Evolutionary conservation across 1,140 invertebrate species (phyloP).

Genomic region (Cecropterus lyciades): DNA sequence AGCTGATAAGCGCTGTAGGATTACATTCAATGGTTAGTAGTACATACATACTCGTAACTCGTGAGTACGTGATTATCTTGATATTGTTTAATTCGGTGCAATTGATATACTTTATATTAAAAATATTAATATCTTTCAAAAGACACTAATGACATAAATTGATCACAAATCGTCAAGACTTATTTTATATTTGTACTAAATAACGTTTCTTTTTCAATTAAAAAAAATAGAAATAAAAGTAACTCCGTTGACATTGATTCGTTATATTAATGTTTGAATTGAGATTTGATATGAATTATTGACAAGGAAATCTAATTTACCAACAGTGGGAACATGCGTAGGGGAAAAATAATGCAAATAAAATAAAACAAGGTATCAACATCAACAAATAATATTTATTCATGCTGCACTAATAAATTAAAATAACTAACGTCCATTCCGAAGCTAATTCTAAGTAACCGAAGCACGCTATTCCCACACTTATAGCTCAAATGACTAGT

Average conservation of each 20-base stretch:
- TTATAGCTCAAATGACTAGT: neutral
- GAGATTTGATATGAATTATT: neutral
- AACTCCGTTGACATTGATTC: too few relatives aligned
- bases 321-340: neutral
- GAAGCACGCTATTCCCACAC: slow-evolving; percentile 1
- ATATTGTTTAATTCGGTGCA: too few relatives aligned
- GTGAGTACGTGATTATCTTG: too few relatives aligned
- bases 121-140: too few relatives aligned
- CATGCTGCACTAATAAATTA: slow-evolving; percentile 58
- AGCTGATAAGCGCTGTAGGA: slow-evolving; percentile 54
- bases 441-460: slow-evolving; percentile 16
- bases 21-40: slow-evolving; percentile 4
- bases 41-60: neutral
- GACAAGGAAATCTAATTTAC: neutral
- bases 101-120: too few relatives aligned
- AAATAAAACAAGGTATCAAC: slow-evolving; percentile 38
- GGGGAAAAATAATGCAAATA: slow-evolving; percentile 4
- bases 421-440: slow-evolving; percentile 49
- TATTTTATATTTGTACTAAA: too few relatives aligned
- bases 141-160: too few relatives aligned
- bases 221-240: too few relatives aligned
- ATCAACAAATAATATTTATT: slow-evolving; percentile 62
- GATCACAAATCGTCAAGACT: neutral
- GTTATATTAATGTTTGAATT: too few relatives aligned
- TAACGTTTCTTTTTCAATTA: too few relatives aligned